Conservation (phyloP, 2,797 vertebrate species). For the Enteromius paludinosus region DNA sequence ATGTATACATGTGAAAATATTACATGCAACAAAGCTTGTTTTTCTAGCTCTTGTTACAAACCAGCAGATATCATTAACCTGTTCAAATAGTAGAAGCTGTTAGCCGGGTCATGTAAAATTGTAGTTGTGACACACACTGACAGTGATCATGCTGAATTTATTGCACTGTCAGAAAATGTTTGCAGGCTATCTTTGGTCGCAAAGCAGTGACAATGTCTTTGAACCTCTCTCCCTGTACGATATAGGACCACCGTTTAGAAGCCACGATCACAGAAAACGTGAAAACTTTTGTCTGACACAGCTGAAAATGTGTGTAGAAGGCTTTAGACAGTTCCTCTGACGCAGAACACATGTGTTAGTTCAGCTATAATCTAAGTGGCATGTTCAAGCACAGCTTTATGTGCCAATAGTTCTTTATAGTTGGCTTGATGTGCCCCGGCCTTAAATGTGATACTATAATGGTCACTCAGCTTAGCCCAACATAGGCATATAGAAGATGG, state of each 20-base stretch:
- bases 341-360: no score
- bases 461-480: neutral
- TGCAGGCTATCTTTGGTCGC: neutral
- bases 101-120: neutral
- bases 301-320: neutral
- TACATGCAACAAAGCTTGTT: neutral
- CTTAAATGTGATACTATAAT: conserved; percentile 3
- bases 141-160: no score
- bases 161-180: no score
- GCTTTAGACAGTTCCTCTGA: neutral
- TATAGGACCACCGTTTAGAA: no score
- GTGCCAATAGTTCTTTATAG: neutral
- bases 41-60: neutral
- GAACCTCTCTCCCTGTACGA: no score
- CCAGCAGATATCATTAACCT: neutral
- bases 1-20: neutral
- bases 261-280: no score
- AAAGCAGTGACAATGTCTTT: neutral
- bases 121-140: neutral
- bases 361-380: no score
- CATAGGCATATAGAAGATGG: neutral
- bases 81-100: neutral
- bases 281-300: neutral
- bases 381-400: neutral
- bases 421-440: neutral